Conservation (phyloP, 2,797 vertebrate species). For the Trematomus bernacchii region DNA sequence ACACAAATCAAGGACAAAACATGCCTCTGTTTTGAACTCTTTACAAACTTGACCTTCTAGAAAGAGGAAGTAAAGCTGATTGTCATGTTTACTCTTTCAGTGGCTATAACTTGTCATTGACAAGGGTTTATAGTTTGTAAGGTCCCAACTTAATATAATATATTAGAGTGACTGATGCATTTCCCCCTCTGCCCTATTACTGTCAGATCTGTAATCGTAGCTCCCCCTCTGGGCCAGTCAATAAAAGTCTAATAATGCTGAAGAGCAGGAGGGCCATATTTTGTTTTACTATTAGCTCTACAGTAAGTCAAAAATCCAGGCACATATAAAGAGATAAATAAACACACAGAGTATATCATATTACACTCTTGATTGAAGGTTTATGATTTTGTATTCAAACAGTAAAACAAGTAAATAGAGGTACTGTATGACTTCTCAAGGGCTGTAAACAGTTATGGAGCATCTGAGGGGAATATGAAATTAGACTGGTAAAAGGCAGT, state of each 20-base stretch:
- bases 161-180: conserved; percentile 13
- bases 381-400: background rate
- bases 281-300: background rate
- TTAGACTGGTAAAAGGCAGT: background rate
- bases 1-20: background rate
- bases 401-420: conserved; percentile 1
- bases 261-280: background rate
- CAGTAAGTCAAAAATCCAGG: background rate
- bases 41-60: background rate
- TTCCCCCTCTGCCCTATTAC: conserved; percentile 8
- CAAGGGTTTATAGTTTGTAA: background rate
- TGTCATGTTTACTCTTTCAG: background rate
- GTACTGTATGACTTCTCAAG: conserved; percentile 1
- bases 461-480: background rate
- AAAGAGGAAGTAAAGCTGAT: background rate
- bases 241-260: conserved; percentile 27
- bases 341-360: background rate
- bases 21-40: background rate
- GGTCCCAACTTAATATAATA: background rate
- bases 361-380: background rate
- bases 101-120: background rate
- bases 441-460: background rate
- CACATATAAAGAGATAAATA: background rate
- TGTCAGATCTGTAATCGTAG: conserved; percentile 38
- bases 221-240: conserved; percentile 41